These are phyloP conservation scores for Falco rusticolus DNA, from an alignment of 2,797 vertebrate species.

Conservation along the genomic window DNA sequence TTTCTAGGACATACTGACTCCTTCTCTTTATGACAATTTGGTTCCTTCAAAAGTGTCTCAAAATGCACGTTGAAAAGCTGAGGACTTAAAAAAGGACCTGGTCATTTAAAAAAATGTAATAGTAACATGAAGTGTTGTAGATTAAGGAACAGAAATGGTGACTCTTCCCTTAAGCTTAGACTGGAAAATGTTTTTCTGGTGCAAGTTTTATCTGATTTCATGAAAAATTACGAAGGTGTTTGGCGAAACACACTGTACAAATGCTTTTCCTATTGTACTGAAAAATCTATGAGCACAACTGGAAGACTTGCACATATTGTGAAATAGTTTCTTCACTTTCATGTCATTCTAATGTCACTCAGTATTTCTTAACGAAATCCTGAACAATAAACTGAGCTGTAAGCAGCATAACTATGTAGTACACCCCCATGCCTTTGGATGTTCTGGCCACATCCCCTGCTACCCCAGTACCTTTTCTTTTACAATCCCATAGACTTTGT, in stretches of 20 bases:
- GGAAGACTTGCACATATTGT: constrained; percentile 18
- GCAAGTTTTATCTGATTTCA: neutral
- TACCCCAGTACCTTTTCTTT: neutral
- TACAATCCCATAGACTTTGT: neutral
- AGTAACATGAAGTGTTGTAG: neutral
- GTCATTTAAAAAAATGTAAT: neutral
- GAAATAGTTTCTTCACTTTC: constrained; percentile 24
- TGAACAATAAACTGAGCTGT: neutral
- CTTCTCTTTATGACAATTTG: neutral
- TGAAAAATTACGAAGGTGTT: constrained; percentile 10
- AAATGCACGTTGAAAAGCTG: neutral
- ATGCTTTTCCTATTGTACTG: neutral
- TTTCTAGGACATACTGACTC: neutral
- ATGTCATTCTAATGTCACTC: neutral
- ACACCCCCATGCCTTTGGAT: neutral
- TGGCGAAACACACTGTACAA: constrained; percentile 20
- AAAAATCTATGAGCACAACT: neutral
- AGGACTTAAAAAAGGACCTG: neutral
- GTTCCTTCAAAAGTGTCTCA: neutral
- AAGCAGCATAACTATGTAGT: neutral
- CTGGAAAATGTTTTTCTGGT: neutral
- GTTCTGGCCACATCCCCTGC: neutral
- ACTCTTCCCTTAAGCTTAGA: neutral
- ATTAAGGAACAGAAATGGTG: neutral
- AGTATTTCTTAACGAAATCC: neutral